Percentiles rank a stretch among this genome's conserved stretches.
phyloP scores from a whole-genome alignment of 2,113 vertebrate genomes.

The Daboia siamensis region DNA sequence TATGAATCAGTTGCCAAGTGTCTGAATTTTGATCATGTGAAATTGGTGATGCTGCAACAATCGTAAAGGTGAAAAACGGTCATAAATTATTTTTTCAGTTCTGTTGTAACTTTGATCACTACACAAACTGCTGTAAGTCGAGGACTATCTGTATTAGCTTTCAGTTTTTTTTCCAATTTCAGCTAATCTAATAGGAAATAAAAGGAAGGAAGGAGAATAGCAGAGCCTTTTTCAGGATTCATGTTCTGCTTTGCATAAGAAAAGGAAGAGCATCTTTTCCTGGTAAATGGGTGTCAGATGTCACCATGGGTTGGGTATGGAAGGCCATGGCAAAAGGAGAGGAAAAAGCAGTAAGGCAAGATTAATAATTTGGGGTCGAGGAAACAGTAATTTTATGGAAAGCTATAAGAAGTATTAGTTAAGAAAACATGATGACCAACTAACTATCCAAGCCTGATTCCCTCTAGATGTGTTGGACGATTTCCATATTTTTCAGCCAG shows the following conservation, averaged over 20 bases:
- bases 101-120: background rate
- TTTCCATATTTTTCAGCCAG: background rate
- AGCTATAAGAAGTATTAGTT: background rate
- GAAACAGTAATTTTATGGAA: background rate
- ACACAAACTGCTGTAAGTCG: background rate
- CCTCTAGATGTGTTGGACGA: background rate
- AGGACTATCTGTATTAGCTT: background rate
- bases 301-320: background rate
- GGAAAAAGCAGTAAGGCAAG: background rate
- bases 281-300: background rate
- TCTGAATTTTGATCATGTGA: background rate
- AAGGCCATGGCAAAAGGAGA: background rate
- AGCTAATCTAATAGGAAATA: background rate
- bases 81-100: background rate
- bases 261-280: background rate
- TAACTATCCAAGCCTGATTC: background rate
- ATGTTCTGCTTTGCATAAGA: background rate
- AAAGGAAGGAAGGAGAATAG: background rate
- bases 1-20: background rate
- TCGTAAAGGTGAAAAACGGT: background rate
- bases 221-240: background rate
- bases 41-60: background rate
- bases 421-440: background rate
- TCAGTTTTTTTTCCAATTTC: background rate
- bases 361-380: background rate